Evolutionary conservation across 2,113 vertebrate genomes (phyloP), one percentile per base, ranked within the genome.

Genomic region (Camelus dromedarius): DNA sequence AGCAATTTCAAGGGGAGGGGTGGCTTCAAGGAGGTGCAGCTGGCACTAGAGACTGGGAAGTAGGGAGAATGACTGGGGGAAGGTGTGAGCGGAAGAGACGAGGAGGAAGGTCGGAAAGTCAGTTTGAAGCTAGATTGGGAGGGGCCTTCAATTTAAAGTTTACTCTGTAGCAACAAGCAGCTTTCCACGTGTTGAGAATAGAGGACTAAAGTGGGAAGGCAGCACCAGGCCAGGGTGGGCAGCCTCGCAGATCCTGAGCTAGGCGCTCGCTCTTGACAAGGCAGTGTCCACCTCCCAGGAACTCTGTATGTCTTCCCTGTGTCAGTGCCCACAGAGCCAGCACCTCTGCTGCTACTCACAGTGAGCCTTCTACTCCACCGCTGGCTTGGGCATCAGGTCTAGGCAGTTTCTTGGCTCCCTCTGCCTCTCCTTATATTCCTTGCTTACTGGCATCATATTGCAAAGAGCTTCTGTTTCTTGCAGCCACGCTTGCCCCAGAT

Each of bases 391-490:
- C 30, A 16, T 72, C 3, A 1, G 38, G 42, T 86, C 70, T n/a
- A 48, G 67, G 88, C 84, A 52, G 70, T 89, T 92, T 82, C 83
- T 82, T 89, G 69, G 60, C 79, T 72, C 77, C 72, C 54, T 92
- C 83, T 66, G 75, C 20, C 54, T 30, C 91, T 91, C 60, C 67
- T 86, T 85, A 8, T 28, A 62, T 81, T 85, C 35, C 38, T 93
- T 10, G 75, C 72, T 77, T 60, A 91, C 58, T 58, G 52, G 97
- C 62, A 22, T 97, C 95, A 42, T 42, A 89, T 95, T 96, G 89
- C 96, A 91, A 48, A 95, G 94, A 67, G 93, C 75, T 87, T 96
- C 83, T 94, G 92, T 96, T 97, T 96, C 76, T 60, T 90, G 75
- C 76, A 16, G 20, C 64, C 30, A 6, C 50, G 35, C 83, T 79